A percentile compares a stretch with the other conserved stretches of the same genome.
phyloP scores from a whole-genome alignment of 1,140 invertebrate species.

The Zaprionus taronus region DNA sequence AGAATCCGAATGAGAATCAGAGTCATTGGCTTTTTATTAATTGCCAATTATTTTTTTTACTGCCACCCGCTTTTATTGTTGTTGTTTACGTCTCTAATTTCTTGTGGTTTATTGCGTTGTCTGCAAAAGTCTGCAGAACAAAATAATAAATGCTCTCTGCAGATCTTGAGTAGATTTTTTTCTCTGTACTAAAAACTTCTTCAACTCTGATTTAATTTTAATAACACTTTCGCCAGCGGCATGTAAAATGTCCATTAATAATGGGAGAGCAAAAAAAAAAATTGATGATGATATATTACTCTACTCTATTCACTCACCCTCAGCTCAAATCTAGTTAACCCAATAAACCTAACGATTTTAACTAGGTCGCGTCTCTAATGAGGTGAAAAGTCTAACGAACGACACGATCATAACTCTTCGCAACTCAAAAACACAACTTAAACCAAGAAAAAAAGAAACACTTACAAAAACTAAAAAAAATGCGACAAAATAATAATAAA shows the following conservation, averaged over 20 bases:
- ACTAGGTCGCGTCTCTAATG: constrained; percentile 45
- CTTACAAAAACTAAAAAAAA: background rate
- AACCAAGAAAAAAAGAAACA: constrained; percentile 33
- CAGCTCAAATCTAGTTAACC: constrained; percentile 20
- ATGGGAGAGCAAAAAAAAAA: constrained; percentile 35
- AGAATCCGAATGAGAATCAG: constrained; percentile 39
- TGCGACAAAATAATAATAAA: constrained; percentile 14
- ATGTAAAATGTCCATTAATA: constrained; percentile 57
- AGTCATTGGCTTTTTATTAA: constrained; percentile 66
- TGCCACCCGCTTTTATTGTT: constrained; percentile 14
- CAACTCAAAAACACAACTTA: constrained; percentile 46
- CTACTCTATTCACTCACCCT: constrained; percentile 11
- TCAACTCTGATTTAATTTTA: constrained; percentile 66
- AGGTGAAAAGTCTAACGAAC: constrained; percentile 51
- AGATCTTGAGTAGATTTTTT: background rate
- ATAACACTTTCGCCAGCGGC: constrained; percentile 69
- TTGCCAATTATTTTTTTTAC: constrained; percentile 68
- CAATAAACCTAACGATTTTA: constrained; percentile 38
- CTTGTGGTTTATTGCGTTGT: constrained; percentile 46
- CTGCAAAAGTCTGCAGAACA: constrained; percentile 23
- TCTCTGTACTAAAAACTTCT: constrained; percentile 2
- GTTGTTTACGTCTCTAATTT: constrained; percentile 34
- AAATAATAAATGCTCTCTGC: background rate
- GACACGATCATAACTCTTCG: constrained; percentile 29
- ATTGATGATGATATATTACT: constrained; percentile 21